Conservation (phyloP, 2,888 invertebrate genomes). For the Phortica magna region DNA sequence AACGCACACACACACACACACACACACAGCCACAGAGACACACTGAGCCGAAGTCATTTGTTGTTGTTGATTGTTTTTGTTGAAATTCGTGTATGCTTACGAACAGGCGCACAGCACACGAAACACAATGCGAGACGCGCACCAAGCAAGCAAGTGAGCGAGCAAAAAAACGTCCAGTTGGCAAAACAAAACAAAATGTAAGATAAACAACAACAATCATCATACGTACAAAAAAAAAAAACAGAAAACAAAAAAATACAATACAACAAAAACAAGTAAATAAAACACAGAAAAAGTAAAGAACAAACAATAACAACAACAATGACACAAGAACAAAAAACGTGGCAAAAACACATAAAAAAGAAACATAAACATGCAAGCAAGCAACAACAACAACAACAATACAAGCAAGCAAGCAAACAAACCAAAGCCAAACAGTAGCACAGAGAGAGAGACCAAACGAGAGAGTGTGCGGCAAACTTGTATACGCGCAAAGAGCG, state of each 20-base stretch:
- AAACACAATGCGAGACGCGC: conserved; percentile 23
- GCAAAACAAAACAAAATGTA: conserved; percentile 25
- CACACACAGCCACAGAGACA: neutral
- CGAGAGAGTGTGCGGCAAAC: conserved; percentile 47
- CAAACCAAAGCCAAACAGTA: conserved; percentile 28
- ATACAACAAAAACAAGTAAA: conserved; percentile 24
- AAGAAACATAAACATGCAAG: conserved; percentile 33
- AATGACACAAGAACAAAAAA: conserved; percentile 37
- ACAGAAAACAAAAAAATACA: conserved; percentile 38
- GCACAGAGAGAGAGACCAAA: conserved; percentile 52
- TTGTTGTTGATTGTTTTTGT: conserved; percentile 68
- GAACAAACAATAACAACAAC: conserved; percentile 44
- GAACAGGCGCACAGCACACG: conserved; percentile 66
- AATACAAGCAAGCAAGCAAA: conserved; percentile 22
- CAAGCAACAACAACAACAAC: conserved; percentile 10
- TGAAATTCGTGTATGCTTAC: conserved; percentile 66
- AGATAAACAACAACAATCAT: conserved; percentile 23
- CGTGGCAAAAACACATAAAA: conserved; percentile 39
- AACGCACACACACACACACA: conserved; percentile 9
- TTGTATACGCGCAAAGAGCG: conserved; percentile 4
- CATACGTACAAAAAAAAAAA: conserved; percentile 5
- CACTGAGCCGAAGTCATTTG: neutral
- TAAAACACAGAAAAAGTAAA: conserved; percentile 33
- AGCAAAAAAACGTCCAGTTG: conserved; percentile 28
- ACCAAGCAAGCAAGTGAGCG: conserved; percentile 24